Evolutionary conservation across 53 echinoderm and acorn worm species (phyloP).

Genomic region (Arbacia lixula): DNA sequence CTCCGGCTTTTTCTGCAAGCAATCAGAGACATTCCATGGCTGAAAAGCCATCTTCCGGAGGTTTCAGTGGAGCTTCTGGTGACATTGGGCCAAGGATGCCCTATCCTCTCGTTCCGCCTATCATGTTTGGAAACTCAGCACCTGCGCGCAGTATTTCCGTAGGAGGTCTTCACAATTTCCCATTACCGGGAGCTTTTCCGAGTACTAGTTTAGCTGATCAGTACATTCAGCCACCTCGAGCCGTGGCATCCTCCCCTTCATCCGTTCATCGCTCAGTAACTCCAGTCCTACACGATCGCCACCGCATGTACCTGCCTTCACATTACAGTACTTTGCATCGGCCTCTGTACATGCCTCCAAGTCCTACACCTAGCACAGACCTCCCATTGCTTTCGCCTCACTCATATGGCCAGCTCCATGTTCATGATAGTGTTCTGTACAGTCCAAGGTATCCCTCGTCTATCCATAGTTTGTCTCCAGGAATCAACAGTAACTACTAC

Average conservation of each 20-base stretch:
- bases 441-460: constrained; percentile 85
- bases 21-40: constrained; percentile 5
- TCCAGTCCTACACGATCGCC: constrained; percentile 70
- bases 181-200: constrained; percentile 64
- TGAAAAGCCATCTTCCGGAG: neutral
- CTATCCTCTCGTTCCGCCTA: constrained; percentile 71
- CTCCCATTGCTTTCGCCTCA: constrained; percentile 88
- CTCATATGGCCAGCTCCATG: constrained; percentile 80
- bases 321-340: constrained; percentile 85
- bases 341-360: constrained; percentile 87
- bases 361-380: constrained; percentile 83
- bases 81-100: constrained; percentile 50
- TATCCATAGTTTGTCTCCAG: constrained; percentile 67
- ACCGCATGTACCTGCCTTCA: constrained; percentile 74
- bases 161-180: constrained; percentile 68
- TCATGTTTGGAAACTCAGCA: constrained; percentile 76
- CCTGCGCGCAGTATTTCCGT: constrained; percentile 60
- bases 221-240: constrained; percentile 44
- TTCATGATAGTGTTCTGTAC: constrained; percentile 89
- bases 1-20: neutral
- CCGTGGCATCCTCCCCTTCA: constrained; percentile 63
- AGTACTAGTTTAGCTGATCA: constrained; percentile 60
- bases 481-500: constrained; percentile 21
- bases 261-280: constrained; percentile 53
- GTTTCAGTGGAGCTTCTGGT: constrained; percentile 14